These are phyloP conservation scores for Octonoba sinensis DNA, from an alignment of 2,888 invertebrate species.

Conservation along the genomic window DNA sequence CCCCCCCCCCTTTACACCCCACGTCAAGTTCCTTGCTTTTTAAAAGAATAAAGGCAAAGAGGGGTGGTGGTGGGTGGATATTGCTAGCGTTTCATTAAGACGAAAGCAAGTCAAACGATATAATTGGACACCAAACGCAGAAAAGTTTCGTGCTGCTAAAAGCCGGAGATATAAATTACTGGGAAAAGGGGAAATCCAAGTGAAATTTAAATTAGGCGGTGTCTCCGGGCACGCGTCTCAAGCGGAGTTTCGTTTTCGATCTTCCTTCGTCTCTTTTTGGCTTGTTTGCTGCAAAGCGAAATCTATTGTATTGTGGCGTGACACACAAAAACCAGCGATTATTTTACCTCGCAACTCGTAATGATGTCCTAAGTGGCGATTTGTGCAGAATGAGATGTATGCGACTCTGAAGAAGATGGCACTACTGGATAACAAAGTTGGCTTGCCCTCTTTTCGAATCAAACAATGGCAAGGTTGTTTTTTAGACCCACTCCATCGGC, in stretches of 20 bases:
- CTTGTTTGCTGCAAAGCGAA: no score
- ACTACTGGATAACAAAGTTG: no score
- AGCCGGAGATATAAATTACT: constrained; percentile 55
- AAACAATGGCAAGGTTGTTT: no score
- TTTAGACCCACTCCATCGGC: no score
- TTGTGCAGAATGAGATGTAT: no score
- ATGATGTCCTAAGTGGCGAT: no score
- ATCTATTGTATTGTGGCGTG: background rate
- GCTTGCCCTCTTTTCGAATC: no score
- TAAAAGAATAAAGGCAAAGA: constrained; percentile 47
- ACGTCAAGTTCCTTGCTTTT: constrained; percentile 33
- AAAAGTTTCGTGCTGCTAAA: constrained; percentile 49
- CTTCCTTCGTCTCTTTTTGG: constrained; percentile 7
- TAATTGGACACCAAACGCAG: constrained; percentile 59
- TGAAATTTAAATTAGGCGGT: constrained; percentile 62
- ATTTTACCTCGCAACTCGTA: no score
- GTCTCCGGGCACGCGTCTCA: constrained; percentile 24
- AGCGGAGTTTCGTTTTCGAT: constrained; percentile 55
- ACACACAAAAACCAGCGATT: background rate
- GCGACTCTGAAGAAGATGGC: no score
- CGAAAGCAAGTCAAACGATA: constrained; percentile 63
- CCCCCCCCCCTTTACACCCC: constrained; percentile 1
- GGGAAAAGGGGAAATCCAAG: constrained; percentile 23
- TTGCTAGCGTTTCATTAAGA: constrained; percentile 61
- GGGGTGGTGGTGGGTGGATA: constrained; percentile 21